A percentile compares a stretch with the other conserved stretches of the same genome.
These are phyloP conservation scores for Tenthredo distinguenda DNA, from an alignment of 2,888 invertebrate genomes.

Conservation along the genomic window DNA sequence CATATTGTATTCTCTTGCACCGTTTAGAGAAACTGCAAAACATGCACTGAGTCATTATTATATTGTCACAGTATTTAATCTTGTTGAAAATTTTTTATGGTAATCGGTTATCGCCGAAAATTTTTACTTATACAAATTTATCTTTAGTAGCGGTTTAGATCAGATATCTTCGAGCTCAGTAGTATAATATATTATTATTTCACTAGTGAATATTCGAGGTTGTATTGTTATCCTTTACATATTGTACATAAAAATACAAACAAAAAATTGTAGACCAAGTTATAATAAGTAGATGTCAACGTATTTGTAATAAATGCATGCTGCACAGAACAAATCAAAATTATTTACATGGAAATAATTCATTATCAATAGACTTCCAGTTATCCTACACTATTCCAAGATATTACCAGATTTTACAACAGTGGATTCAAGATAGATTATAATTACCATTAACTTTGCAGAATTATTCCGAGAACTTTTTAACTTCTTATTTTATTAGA, in stretches of 20 bases:
- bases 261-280: conserved; percentile 32
- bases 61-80: not conserved
- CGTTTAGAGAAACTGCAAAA: not conserved
- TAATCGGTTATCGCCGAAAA: not conserved
- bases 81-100: conserved; percentile 8
- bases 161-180: not conserved
- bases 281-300: conserved; percentile 30
- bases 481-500: too few relatives aligned
- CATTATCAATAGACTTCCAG: not conserved
- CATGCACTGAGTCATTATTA: not conserved
- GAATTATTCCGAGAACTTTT: too few relatives aligned
- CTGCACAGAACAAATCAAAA: conserved; percentile 34
- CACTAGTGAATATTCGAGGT: not conserved
- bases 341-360: not conserved
- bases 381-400: not conserved
- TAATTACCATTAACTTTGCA: too few relatives aligned
- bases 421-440: not conserved
- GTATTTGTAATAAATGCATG: conserved; percentile 48
- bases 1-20: not conserved
- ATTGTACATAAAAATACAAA: conserved; percentile 30
- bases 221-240: conserved; percentile 3
- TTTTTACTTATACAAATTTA: not conserved
- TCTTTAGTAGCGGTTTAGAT: not conserved
- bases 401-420: not conserved
- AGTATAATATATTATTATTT: conserved; percentile 15